phyloP scores from a whole-genome alignment of 2,797 vertebrate genomes.

The Lacerta agilis region DNA sequence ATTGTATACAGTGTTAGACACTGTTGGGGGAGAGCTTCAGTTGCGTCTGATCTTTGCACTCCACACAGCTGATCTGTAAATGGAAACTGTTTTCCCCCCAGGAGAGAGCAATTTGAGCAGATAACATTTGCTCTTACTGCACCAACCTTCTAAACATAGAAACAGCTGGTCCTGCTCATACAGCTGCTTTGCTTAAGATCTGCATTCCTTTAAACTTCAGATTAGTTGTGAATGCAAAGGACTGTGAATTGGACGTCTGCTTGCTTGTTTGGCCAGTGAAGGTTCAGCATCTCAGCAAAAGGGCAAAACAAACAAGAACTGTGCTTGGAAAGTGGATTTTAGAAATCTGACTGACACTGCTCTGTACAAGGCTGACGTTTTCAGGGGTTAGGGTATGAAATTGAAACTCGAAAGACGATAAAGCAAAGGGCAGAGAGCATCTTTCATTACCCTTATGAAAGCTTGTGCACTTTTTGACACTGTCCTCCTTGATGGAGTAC shows the following conservation, averaged over 20 bases:
- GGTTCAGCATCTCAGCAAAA: not conserved
- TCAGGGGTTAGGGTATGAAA: constrained; percentile 21
- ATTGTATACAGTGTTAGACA: not conserved
- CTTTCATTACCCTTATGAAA: constrained; percentile 13
- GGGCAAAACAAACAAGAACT: not conserved
- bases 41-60: not conserved
- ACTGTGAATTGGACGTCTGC: not conserved
- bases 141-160: not conserved
- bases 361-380: not conserved
- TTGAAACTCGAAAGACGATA: constrained; percentile 19
- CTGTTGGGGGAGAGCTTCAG: not conserved
- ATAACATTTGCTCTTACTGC: not conserved
- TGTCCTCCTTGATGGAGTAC: constrained; percentile 16
- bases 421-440: constrained; percentile 21
- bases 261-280: not conserved
- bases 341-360: constrained; percentile 3
- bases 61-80: no score
- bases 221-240: not conserved
- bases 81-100: no score
- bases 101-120: no score
- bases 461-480: constrained; percentile 23
- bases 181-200: not conserved
- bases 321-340: not conserved
- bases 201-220: not conserved
- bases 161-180: not conserved